Conservation (phyloP, 2,888 invertebrate species). For the Amiota mariae region DNA sequence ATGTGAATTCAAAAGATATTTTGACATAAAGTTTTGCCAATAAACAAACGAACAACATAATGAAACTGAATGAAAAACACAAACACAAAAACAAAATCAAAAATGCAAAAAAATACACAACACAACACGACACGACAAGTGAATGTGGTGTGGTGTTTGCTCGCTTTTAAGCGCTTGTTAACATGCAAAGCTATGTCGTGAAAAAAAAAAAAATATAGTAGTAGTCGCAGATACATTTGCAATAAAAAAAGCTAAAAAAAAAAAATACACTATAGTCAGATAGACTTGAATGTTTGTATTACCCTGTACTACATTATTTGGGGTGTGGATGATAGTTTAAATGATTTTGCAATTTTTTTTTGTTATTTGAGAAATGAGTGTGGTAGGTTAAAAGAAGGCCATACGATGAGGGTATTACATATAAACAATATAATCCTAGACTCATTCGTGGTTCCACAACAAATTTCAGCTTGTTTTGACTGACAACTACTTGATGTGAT, state of each 20-base stretch:
- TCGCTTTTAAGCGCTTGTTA: background rate
- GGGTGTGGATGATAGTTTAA: too few relatives aligned
- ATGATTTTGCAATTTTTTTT: too few relatives aligned
- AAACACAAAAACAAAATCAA: background rate
- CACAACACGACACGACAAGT: constrained; percentile 9
- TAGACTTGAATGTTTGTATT: too few relatives aligned
- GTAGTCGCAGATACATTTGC: too few relatives aligned
- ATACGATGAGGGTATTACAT: too few relatives aligned
- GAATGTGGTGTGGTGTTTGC: constrained; percentile 18
- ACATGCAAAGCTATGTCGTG: constrained; percentile 23
- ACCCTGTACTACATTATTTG: too few relatives aligned
- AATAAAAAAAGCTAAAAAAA: background rate
- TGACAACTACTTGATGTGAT: too few relatives aligned
- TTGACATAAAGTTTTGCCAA: background rate
- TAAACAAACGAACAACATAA: background rate
- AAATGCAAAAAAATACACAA: background rate
- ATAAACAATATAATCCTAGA: too few relatives aligned
- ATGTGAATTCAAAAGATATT: constrained; percentile 6
- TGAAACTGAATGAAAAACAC: background rate
- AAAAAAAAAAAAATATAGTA: background rate
- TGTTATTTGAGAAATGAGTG: too few relatives aligned
- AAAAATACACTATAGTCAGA: background rate
- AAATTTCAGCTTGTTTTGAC: too few relatives aligned
- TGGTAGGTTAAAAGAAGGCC: too few relatives aligned
- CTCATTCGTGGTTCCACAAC: too few relatives aligned